Percentiles rank a stretch among this genome's conserved stretches.
These are phyloP conservation scores for Lepilemur ruficaudatus DNA, from an alignment of 2,797 vertebrate genomes.

Conservation along the genomic window DNA sequence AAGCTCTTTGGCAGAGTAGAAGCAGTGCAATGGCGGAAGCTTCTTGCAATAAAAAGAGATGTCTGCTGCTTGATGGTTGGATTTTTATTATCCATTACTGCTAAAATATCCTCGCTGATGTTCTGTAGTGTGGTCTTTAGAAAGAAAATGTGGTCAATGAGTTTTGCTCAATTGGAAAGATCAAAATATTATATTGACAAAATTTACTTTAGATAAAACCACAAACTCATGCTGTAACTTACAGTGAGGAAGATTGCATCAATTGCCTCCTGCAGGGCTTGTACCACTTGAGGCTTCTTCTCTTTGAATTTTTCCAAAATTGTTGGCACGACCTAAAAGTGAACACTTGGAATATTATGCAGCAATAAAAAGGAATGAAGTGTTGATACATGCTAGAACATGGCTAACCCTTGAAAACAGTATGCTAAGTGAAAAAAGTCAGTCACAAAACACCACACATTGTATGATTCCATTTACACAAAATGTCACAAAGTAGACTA, in stretches of 20 bases:
- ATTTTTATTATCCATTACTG: slow-evolving; percentile 99
- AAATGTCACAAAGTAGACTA: background rate
- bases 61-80: slow-evolving; percentile 98
- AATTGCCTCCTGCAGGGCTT: slow-evolving; percentile 96
- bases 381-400: background rate
- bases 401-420: slow-evolving; percentile 9
- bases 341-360: background rate
- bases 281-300: slow-evolving; percentile 98
- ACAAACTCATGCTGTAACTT: slow-evolving; percentile 77
- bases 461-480: background rate
- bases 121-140: slow-evolving; percentile 95
- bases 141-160: slow-evolving; percentile 52
- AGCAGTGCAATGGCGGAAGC: slow-evolving; percentile 94
- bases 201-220: background rate
- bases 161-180: slow-evolving; percentile 41
- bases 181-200: slow-evolving; percentile 2
- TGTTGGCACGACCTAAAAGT: slow-evolving; percentile 93
- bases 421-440: background rate
- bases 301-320: slow-evolving; percentile 99
- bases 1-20: slow-evolving; percentile 93
- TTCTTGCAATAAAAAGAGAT: slow-evolving; percentile 96
- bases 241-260: slow-evolving; percentile 98
- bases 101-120: slow-evolving; percentile 95
- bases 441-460: background rate
- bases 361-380: background rate